Evolutionary conservation across 2,888 invertebrate species (phyloP).

Genomic region (Chouioia cunea): DNA sequence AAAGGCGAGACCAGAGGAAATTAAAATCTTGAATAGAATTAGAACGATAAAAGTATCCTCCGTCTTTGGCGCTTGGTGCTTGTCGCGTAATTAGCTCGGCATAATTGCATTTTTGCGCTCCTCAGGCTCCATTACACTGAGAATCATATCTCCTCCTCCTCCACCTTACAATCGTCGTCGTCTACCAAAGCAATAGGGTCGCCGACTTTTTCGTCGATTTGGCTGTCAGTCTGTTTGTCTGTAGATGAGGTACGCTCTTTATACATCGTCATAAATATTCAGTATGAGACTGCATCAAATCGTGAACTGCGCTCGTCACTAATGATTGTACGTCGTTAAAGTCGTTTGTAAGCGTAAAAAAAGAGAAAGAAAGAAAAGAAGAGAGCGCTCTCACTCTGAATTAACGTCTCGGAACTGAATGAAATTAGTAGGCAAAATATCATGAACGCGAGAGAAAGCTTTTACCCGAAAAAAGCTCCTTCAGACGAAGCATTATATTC

Average conservation of each 20-base stretch:
- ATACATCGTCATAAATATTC: conserved; percentile 47
- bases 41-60: conserved; percentile 23
- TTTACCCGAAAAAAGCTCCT: no score
- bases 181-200: background rate
- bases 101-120: conserved; percentile 38
- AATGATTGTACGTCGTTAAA: conserved; percentile 38
- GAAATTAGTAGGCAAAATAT: no score
- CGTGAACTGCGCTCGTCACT: conserved; percentile 20
- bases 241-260: background rate
- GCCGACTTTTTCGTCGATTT: background rate
- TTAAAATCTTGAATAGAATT: conserved; percentile 39
- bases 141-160: conserved; percentile 17
- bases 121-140: conserved; percentile 26
- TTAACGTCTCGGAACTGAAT: no score
- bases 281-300: conserved; percentile 34
- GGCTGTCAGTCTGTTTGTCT: background rate
- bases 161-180: no score
- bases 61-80: background rate
- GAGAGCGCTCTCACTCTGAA: background rate
- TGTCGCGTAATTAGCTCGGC: conserved; percentile 35
- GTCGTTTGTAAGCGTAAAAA: background rate
- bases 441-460: no score
- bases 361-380: background rate
- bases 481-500: no score
- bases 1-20: conserved; percentile 15